A percentile compares a stretch with the other conserved stretches of the same genome.
These are phyloP conservation scores for Pogonocichla stellata DNA, from an alignment of 2,113 vertebrate species.

Conservation along the genomic window DNA sequence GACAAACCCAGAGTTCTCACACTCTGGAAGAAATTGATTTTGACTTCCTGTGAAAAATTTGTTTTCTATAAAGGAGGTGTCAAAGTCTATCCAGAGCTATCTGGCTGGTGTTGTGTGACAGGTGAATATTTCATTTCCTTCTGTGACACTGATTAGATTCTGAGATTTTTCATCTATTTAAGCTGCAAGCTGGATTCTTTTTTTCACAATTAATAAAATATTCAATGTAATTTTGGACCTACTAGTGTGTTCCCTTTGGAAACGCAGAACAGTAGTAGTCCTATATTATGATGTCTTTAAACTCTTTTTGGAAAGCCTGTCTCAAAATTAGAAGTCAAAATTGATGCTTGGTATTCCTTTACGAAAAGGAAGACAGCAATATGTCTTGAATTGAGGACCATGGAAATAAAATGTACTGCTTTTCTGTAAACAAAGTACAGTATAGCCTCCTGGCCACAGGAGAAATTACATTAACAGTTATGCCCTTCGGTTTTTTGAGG, in stretches of 20 bases:
- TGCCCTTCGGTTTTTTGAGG: background rate
- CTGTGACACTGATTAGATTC: background rate
- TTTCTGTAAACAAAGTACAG: background rate
- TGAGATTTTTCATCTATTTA: background rate
- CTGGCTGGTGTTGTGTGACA: background rate
- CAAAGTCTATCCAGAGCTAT: background rate
- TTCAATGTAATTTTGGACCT: background rate
- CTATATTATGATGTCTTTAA: background rate
- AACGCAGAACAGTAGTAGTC: background rate
- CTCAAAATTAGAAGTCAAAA: background rate
- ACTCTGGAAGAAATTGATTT: background rate
- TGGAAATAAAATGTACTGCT: background rate
- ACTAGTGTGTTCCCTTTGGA: background rate
- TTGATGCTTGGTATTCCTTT: background rate
- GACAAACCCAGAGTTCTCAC: background rate
- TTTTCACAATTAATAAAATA: background rate
- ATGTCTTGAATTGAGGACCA: background rate
- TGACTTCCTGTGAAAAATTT: background rate
- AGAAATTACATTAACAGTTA: background rate
- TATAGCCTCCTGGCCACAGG: background rate
- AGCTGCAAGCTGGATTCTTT: background rate
- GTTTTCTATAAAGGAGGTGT: background rate
- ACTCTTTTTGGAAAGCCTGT: background rate
- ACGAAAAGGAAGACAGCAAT: background rate
- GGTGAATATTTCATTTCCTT: background rate